Base-by-base conservation (phyloP, 2,113 vertebrate species). In the human (Homo sapiens) region DNA sequence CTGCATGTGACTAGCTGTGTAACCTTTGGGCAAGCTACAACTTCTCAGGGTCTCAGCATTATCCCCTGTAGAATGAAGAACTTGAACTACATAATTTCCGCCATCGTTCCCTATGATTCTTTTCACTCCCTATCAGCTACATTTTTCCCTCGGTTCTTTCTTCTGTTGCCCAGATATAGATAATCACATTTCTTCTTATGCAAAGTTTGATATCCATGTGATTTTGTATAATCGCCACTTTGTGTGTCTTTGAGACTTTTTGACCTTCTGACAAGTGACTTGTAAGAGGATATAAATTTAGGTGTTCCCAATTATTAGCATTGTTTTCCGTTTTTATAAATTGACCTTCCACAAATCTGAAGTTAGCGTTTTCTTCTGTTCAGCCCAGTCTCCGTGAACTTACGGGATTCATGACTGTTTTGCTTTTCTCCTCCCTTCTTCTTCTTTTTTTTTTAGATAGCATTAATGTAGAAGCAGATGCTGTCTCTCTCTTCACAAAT, bases 381-480 rank as follows among this genome's bases (percentile, higher is more conserved):
- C 35, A 94, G 87, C 45, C 73, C 8, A 0, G 84, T 93, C 96
- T 93, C 94, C 23, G 30, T 72, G 85, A 96, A 97, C 81, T 97
- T 98, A 96, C 0, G 0, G 64, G 82, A 83, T 94, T 96, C 50
- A 8, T 32, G 78, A 95, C 52, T 96, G 61, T 96, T 98, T 98
- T 95, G 93, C 73, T 98, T 94, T 83, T 40, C 40, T 88, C 13
- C 45, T 32, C 43, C 17, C 66, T 18, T 52, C 50, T 27, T 72
- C 25, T 50, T 48, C 66, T n/a, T 52, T 14, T n/a, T 88, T 52
- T 76, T 23, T 93, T 27, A 93, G 30, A 80, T 12, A 52, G 96
- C 97, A 96, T 93, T 98, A 98, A 97, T 97, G 94, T 94, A 95
- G 98, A 98, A 98, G 96, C 99, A 99, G 98, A 98, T 99, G 99